Conservation (phyloP, 2,113 vertebrate species). For the Picathartes gymnocephalus region DNA sequence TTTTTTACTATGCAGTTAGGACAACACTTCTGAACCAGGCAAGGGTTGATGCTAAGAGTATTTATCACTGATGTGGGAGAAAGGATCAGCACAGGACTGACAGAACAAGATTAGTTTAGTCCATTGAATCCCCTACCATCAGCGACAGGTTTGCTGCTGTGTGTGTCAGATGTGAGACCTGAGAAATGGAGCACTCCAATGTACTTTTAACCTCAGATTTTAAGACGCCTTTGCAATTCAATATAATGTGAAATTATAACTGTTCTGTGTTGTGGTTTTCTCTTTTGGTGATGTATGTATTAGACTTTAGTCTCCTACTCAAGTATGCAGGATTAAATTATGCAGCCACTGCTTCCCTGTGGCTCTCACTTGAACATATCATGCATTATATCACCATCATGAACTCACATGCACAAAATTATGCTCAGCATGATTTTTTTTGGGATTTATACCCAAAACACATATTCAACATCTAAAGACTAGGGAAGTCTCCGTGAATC, state of each 20-base stretch:
- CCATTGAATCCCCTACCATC: neutral
- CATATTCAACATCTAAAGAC: neutral
- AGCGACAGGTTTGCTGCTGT: neutral
- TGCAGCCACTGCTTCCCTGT: neutral
- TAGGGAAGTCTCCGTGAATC: neutral
- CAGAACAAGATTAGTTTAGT: neutral
- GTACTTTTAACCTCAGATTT: neutral
- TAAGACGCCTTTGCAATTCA: neutral
- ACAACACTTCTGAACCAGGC: neutral
- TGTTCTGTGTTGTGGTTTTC: neutral
- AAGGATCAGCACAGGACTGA: neutral
- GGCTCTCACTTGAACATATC: neutral
- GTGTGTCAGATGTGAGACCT: accelerated
- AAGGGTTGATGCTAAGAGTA: neutral
- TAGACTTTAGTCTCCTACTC: neutral
- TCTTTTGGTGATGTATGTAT: neutral
- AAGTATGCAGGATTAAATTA: neutral
- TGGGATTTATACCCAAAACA: neutral
- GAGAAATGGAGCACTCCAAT: neutral
- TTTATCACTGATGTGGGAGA: neutral
- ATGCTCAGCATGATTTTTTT: neutral
- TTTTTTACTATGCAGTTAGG: neutral
- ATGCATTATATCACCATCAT: neutral
- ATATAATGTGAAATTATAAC: neutral
- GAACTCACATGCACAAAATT: neutral